Evolutionary conservation across 1,140 invertebrate species (phyloP).

Genomic region (Drosophila kurseongensis): DNA sequence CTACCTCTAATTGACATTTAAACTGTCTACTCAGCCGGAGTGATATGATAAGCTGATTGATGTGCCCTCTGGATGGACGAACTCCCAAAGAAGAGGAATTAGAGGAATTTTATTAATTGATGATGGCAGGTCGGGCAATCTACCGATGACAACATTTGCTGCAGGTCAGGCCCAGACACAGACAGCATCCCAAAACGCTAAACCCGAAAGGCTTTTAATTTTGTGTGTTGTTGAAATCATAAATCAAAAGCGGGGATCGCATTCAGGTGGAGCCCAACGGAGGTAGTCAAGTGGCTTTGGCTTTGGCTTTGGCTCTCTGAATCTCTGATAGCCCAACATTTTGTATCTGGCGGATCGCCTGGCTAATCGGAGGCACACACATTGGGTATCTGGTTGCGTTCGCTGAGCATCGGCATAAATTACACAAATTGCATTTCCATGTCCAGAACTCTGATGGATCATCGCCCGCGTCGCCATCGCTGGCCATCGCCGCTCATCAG

Average conservation of each 20-base stretch:
- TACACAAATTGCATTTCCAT: constrained; percentile 84
- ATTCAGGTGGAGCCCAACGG: constrained; percentile 11
- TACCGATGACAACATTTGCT: constrained; percentile 77
- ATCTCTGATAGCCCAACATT: constrained; percentile 67
- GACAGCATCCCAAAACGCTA: constrained; percentile 19
- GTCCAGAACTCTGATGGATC: constrained; percentile 78
- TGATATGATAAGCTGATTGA: constrained; percentile 79
- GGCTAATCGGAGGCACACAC: constrained; percentile 65
- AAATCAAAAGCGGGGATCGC: constrained; percentile 71
- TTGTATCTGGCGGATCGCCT: constrained; percentile 78
- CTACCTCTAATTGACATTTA: constrained; percentile 76
- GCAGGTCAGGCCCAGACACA: constrained; percentile 57
- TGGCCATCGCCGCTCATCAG: constrained; percentile 67
- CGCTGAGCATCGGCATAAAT: constrained; percentile 72
- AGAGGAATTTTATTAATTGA: constrained; percentile 76
- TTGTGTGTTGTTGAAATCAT: constrained; percentile 73
- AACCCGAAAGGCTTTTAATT: constrained; percentile 76
- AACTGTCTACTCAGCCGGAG: constrained; percentile 64
- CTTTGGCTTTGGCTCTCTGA: constrained; percentile 1
- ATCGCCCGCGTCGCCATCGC: constrained; percentile 64
- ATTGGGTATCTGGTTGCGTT: constrained; percentile 43
- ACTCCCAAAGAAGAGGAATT: constrained; percentile 27
- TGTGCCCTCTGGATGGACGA: constrained; percentile 35
- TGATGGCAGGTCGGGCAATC: constrained; percentile 41
- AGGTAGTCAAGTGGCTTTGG: constrained; percentile 54